A percentile compares a stretch with the other conserved stretches of the same genome.
Conservation (phyloP, 2,113 vertebrate genomes). For the Toxotes jaculatrix region DNA sequence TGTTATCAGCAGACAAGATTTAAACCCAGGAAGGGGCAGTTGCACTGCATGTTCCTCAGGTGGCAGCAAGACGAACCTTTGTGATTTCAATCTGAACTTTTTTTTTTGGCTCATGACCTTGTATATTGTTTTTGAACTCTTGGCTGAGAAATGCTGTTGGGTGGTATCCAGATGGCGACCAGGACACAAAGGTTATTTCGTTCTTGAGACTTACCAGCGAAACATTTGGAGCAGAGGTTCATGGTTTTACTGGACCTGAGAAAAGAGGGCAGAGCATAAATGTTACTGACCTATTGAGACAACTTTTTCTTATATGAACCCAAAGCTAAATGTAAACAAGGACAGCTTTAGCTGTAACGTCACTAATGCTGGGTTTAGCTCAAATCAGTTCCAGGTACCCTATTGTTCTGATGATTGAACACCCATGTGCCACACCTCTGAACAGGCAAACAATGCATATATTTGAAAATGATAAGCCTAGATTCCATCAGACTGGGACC, state of each 20-base stretch:
- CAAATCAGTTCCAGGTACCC: background rate
- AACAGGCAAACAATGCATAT: background rate
- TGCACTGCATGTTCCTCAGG: background rate
- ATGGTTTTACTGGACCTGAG: conserved; percentile 98
- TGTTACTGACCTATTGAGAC: background rate
- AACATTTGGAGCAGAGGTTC: conserved; percentile 99
- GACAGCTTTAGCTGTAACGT: background rate
- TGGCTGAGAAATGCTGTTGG: background rate
- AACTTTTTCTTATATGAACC: background rate
- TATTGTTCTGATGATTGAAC: too few species aligned
- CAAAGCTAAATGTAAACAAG: background rate
- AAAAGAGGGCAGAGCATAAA: conserved; percentile 14
- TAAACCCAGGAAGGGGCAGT: background rate
- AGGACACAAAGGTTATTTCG: background rate
- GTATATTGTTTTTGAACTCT: background rate
- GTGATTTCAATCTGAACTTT: too few species aligned
- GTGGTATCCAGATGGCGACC: background rate
- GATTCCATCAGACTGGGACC: background rate
- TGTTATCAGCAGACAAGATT: background rate
- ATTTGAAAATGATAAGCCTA: background rate
- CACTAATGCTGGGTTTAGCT: background rate
- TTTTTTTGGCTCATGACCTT: background rate
- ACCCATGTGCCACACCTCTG: background rate
- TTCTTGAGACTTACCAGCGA: conserved; percentile 92
- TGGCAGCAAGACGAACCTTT: background rate